phyloP scores from a whole-genome alignment of 2,113 vertebrate genomes.

The Oreochromis tanganicae region DNA sequence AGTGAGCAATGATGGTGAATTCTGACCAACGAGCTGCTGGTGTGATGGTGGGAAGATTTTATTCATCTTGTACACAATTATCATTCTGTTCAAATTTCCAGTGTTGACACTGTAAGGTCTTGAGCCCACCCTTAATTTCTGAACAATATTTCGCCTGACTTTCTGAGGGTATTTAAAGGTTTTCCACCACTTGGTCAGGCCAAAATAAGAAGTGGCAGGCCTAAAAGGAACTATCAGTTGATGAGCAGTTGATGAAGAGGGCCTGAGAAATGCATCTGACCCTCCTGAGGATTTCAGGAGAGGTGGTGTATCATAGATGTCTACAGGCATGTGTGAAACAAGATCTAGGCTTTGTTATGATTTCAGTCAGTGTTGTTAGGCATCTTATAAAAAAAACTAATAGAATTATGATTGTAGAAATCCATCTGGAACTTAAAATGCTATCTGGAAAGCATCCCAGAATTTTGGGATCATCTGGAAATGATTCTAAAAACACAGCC shows the following conservation, averaged over 20 bases:
- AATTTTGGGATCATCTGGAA: rapidly evolving
- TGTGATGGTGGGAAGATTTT: not conserved
- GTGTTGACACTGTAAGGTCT: not conserved
- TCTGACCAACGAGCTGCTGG: not conserved
- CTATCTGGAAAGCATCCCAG: rapidly evolving
- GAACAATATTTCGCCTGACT: not conserved
- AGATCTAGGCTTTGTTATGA: not conserved
- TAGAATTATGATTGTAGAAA: not conserved
- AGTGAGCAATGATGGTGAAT: not conserved
- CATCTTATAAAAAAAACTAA: not conserved
- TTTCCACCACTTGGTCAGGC: not conserved
- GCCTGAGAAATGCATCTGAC: not conserved
- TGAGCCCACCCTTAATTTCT: not conserved
- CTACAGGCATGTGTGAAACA: not conserved
- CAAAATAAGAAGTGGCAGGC: not conserved
- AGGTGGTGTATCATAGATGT: rapidly evolving
- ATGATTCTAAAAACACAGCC: not conserved
- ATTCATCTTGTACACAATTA: not conserved
- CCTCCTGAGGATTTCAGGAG: not conserved
- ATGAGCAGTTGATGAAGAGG: not conserved
- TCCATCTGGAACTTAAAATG: rapidly evolving
- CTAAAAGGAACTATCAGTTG: not conserved
- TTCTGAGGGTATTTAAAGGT: not conserved
- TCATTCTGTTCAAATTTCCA: not conserved
- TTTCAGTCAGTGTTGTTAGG: not conserved